phyloP scores from a whole-genome alignment of 2,888 invertebrate species.

The Diplazon laetatorius region DNA sequence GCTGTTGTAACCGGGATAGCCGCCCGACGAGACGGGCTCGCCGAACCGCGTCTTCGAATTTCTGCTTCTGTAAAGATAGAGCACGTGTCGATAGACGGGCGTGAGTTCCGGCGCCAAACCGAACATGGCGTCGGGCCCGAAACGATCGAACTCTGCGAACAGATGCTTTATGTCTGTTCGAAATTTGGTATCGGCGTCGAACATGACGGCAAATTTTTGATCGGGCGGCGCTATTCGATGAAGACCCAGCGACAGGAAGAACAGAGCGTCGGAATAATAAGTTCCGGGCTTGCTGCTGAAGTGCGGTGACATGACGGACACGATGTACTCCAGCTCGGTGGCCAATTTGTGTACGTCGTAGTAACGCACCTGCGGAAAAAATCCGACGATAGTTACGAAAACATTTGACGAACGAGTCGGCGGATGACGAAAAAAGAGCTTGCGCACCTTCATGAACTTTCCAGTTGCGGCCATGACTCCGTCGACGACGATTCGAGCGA shows the following conservation, averaged over 20 bases:
- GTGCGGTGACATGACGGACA: conserved; percentile 87
- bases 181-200: conserved; percentile 92
- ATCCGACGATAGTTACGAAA: not conserved
- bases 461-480: conserved; percentile 77
- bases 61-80: conserved; percentile 87
- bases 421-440: not conserved
- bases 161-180: conserved; percentile 87
- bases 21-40: conserved; percentile 82
- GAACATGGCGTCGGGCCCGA: conserved; percentile 86
- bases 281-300: conserved; percentile 89
- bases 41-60: conserved; percentile 87
- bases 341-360: conserved; percentile 87
- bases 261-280: conserved; percentile 91
- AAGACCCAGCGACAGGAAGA: conserved; percentile 90
- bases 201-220: conserved; percentile 86
- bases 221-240: conserved; percentile 87
- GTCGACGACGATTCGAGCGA: conserved; percentile 84
- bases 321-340: conserved; percentile 85
- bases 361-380: conserved; percentile 83
- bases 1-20: conserved; percentile 91
- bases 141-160: conserved; percentile 87
- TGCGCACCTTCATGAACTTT: conserved; percentile 82
- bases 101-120: conserved; percentile 90
- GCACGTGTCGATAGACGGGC: conserved; percentile 90
- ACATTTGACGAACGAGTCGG: not conserved